Evolutionary conservation across 2,113 vertebrate species (phyloP).

Genomic region (Phainopepla nitens): DNA sequence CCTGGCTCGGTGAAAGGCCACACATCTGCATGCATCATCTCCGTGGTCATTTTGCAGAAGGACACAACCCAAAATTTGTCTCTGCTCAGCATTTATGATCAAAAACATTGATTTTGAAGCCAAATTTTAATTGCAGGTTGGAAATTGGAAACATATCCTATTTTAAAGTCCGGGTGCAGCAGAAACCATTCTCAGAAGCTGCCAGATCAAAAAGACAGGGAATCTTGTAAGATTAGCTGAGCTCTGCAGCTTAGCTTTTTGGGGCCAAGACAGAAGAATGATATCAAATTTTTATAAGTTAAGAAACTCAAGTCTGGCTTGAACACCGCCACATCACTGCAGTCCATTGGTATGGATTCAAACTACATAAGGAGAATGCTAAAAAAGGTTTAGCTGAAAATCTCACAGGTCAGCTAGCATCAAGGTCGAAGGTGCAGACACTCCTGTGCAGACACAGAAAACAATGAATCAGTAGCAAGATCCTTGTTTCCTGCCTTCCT

Average conservation of each 20-base stretch:
- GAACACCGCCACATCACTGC: background rate
- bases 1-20: background rate
- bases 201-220: background rate
- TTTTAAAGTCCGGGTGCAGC: background rate
- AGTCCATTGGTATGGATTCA: background rate
- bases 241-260: background rate
- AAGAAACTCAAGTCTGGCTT: background rate
- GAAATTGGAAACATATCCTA: background rate
- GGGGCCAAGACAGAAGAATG: background rate
- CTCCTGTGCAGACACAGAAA: background rate
- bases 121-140: background rate
- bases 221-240: background rate
- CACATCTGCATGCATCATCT: rapidly evolving
- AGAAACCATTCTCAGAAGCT: background rate
- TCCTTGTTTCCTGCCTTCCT: background rate
- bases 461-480: background rate
- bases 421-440: background rate
- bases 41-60: background rate
- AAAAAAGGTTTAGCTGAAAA: background rate
- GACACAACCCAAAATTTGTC: background rate
- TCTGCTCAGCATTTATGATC: background rate
- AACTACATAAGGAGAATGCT: background rate
- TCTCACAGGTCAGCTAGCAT: background rate
- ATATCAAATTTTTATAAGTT: slow-evolving; percentile 13
- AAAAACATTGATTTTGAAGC: background rate